Evolutionary conservation across 2,113 vertebrate species (phyloP).

Genomic region (Erythrocercus mccallii): DNA sequence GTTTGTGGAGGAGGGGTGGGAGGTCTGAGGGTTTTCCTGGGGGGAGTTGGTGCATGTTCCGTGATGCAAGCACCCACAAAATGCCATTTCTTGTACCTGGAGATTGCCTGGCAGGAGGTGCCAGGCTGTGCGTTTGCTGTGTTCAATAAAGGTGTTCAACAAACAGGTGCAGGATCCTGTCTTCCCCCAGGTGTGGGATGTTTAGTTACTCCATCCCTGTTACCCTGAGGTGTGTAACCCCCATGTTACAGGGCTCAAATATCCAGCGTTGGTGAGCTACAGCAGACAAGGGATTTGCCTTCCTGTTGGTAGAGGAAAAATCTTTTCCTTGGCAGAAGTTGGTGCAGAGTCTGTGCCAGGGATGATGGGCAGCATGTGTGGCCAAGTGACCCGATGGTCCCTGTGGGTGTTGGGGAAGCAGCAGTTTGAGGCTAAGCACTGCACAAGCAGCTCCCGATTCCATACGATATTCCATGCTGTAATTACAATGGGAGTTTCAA

Average conservation of each 20-base stretch:
- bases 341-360: background rate
- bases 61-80: background rate
- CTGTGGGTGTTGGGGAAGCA: background rate
- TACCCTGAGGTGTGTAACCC: background rate
- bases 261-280: fast-evolving
- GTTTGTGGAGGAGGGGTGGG: background rate
- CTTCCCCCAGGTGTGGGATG: background rate
- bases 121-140: background rate
- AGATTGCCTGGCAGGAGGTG: background rate
- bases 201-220: background rate
- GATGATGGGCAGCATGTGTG: background rate
- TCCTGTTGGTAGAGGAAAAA: background rate
- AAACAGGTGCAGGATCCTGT: background rate
- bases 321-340: background rate
- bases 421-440: background rate
- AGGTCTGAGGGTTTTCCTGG: background rate
- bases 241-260: background rate
- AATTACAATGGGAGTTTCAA: background rate
- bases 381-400: fast-evolving
- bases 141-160: background rate
- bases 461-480: background rate
- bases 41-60: background rate
- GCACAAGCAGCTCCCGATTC: background rate
- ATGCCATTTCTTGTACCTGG: background rate
- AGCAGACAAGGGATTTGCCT: background rate